Conservation (phyloP, 2,113 vertebrate species). For the Pseudopodoces humilis region DNA sequence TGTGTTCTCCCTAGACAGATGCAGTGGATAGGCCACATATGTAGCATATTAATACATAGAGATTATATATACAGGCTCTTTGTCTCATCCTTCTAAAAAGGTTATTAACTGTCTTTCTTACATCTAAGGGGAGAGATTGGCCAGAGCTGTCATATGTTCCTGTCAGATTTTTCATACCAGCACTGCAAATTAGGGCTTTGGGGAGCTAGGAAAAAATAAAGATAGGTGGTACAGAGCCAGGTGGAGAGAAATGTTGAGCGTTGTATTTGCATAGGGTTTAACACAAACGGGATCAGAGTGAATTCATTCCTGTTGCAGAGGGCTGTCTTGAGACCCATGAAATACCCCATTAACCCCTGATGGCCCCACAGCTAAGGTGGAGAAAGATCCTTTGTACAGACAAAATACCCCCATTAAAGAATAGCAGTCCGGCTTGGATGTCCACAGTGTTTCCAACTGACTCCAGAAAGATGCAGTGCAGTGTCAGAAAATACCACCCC, state of each 20-base stretch:
- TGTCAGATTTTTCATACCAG: slow-evolving; percentile 52
- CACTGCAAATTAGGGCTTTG: slow-evolving; percentile 56
- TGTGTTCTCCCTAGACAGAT: not conserved
- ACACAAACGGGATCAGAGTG: not conserved
- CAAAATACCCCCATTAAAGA: not conserved
- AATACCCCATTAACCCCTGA: not conserved
- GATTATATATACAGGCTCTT: slow-evolving; percentile 22
- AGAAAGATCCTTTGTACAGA: not conserved
- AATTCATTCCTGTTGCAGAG: not conserved
- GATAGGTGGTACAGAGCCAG: not conserved
- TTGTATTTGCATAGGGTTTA: slow-evolving; percentile 4
- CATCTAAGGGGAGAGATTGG: slow-evolving; percentile 48
- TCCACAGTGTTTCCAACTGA: not conserved
- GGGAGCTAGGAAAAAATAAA: slow-evolving; percentile 24
- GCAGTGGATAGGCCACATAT: not conserved
- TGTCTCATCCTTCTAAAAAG: slow-evolving; percentile 42
- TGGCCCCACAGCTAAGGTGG: not conserved
- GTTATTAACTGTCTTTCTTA: slow-evolving; percentile 42
- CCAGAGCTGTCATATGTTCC: slow-evolving; percentile 45
- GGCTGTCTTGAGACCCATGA: not conserved
- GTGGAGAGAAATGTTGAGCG: not conserved
- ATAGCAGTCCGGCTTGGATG: not conserved
- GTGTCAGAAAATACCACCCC: not conserved
- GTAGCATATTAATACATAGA: slow-evolving; percentile 39
- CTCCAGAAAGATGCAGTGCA: not conserved